A percentile compares a stretch with the other conserved stretches of the same genome.
These are phyloP conservation scores for Salticus scenicus DNA, from an alignment of 2,888 invertebrate species.

Conservation along the genomic window DNA sequence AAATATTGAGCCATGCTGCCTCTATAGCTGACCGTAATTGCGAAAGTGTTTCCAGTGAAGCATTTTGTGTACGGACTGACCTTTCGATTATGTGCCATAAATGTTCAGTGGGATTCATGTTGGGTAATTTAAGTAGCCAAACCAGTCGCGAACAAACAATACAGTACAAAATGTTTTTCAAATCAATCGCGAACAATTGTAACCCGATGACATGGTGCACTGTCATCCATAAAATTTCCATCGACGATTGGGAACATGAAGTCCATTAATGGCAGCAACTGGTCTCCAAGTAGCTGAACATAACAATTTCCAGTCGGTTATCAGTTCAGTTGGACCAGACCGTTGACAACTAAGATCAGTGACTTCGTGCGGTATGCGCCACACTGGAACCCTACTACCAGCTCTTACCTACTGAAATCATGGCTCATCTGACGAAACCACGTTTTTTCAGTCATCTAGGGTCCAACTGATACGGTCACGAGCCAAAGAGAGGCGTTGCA, in stretches of 20 bases:
- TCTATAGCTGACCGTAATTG: too few species aligned
- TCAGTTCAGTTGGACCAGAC: background rate
- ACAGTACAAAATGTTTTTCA: background rate
- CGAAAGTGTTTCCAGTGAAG: background rate
- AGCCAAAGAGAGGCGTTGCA: background rate
- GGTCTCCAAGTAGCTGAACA: too few species aligned
- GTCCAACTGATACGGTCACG: background rate
- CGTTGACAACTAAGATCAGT: background rate
- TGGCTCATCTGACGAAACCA: background rate
- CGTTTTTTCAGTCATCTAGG: background rate
- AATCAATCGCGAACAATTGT: background rate
- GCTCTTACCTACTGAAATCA: background rate
- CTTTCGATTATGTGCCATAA: background rate
- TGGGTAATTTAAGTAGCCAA: background rate
- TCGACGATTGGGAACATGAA: background rate
- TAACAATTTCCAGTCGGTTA: background rate
- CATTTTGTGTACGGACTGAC: background rate
- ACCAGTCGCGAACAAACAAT: background rate
- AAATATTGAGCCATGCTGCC: too few species aligned
- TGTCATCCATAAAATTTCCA: constrained; percentile 11
- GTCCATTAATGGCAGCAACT: background rate
- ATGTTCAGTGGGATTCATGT: constrained; percentile 5
- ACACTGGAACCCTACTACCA: background rate
- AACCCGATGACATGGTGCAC: background rate
- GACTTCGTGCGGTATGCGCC: background rate